Percentiles rank a stretch among this genome's conserved stretches.
These are phyloP conservation scores for Epizoanthus scotinus DNA, from an alignment of 92 coral and sea anemone species.

Conservation along the genomic window DNA sequence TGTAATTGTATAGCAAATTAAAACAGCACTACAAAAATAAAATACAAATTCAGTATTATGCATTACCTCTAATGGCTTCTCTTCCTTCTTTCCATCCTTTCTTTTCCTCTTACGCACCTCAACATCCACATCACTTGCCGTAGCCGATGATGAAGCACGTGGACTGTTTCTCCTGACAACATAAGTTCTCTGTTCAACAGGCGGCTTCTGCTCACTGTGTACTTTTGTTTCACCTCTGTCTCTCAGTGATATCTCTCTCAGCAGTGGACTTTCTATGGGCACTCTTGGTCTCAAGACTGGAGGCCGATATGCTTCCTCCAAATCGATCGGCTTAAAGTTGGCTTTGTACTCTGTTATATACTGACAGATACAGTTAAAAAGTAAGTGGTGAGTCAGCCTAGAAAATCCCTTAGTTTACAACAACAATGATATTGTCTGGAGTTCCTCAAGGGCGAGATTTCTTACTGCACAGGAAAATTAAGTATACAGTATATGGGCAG, in stretches of 20 bases:
- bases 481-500: too few relatives aligned
- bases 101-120: not conserved
- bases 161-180: not conserved
- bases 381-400: too few relatives aligned
- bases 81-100: not conserved
- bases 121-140: not conserved
- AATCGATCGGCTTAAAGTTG: slow-evolving; percentile 56
- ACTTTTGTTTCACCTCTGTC: slow-evolving; percentile 12
- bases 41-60: not conserved
- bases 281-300: slow-evolving; percentile 38
- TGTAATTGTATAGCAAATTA: too few relatives aligned
- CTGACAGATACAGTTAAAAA: slow-evolving; percentile 10
- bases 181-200: not conserved
- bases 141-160: not conserved
- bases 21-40: too few relatives aligned
- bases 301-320: slow-evolving; percentile 37
- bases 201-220: not conserved
- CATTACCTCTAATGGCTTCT: not conserved
- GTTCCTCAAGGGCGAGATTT: too few relatives aligned
- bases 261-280: slow-evolving; percentile 31
- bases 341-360: slow-evolving; percentile 65
- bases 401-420: too few relatives aligned
- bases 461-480: too few relatives aligned
- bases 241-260: slow-evolving; percentile 29
- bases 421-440: too few relatives aligned